These are phyloP conservation scores for Austrolebias charrua DNA, from an alignment of 2,797 vertebrate genomes.

Conservation along the genomic window DNA sequence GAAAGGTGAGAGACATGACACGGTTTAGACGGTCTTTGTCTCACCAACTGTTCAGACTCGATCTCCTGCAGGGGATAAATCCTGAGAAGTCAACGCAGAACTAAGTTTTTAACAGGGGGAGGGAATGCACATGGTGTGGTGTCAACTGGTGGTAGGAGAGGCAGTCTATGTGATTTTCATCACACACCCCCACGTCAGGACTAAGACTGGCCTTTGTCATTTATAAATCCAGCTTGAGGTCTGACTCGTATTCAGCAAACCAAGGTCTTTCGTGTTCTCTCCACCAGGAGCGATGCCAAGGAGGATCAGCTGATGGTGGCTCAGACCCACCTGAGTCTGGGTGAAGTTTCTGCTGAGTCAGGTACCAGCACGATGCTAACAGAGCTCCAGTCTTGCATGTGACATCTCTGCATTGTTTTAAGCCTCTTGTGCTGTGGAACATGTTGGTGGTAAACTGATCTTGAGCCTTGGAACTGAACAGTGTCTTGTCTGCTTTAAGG, in stretches of 20 bases:
- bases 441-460: not conserved
- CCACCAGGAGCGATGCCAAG: slow-evolving; percentile 85
- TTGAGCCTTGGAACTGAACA: not conserved
- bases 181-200: too few species aligned
- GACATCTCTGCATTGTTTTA: too few species aligned
- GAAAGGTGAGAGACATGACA: slow-evolving; percentile 84
- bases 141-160: too few species aligned
- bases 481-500: slow-evolving; percentile 68
- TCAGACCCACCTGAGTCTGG: slow-evolving; percentile 92
- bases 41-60: too few species aligned
- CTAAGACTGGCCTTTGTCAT: too few species aligned
- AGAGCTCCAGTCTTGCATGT: not conserved
- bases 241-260: rapidly evolving
- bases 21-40: too few species aligned
- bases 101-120: too few species aligned
- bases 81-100: too few species aligned
- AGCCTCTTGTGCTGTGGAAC: not conserved
- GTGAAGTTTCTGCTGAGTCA: slow-evolving; percentile 95
- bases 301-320: slow-evolving; percentile 92
- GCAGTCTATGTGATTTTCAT: too few species aligned
- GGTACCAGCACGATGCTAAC: slow-evolving; percentile 70
- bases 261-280: not conserved
- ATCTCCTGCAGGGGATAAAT: too few species aligned
- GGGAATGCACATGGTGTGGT: too few species aligned
- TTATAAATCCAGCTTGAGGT: too few species aligned